Evolutionary conservation across 37 sponge, comb jelly and placozoan genomes (phyloP), one percentile per base, ranked within the genome.

Genomic region (Aplysina aerophoba): DNA sequence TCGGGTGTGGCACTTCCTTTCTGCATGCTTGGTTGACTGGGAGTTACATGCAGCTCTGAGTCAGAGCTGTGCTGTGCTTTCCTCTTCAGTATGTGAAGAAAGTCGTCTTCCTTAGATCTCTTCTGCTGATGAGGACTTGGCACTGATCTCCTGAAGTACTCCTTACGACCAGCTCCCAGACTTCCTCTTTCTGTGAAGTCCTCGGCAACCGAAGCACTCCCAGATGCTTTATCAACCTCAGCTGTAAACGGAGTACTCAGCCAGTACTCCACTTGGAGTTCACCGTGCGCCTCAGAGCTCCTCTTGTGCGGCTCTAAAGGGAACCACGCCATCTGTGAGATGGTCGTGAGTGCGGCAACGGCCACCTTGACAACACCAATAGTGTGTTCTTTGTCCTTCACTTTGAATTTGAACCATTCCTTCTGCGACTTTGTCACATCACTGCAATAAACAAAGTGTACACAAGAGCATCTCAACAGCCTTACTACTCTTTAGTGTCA

Each of bases 341-440:
- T n/a, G 8, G 39, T 55, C 25, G 80, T 63, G 22, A 90, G 41
- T 6, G 79, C 8, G 30, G 38, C 13, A 0, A 92, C 27, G 20
- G 66, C 78, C 22, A 94, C 25, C 28, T 55, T 33, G n/a, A 90
- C 84, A 3, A 75, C 64, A 19, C 95, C 95, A 6, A 95, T 79
- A 27, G 84, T 83, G 79, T 89, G 84, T 5, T 91, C 93, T 55
- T 87, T 86, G 62, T 95, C 95, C 24, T 85, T 85, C 1, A 95
- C 85, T 66, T 92, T 95, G 84, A 95, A 91, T 81, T 87, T 92
- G 5, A 95, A 37, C 6, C 57, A 15, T 15, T 87, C 88, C 21
- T 61, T 83, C 1, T 39, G 44, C 20, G 82, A 53, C 28, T 66
- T 61, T 31, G 57, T 65, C 21, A 90, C 80, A 65, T 75, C 66